phyloP scores from a whole-genome alignment of 1,140 invertebrate genomes.

The Drosophila parvula region DNA sequence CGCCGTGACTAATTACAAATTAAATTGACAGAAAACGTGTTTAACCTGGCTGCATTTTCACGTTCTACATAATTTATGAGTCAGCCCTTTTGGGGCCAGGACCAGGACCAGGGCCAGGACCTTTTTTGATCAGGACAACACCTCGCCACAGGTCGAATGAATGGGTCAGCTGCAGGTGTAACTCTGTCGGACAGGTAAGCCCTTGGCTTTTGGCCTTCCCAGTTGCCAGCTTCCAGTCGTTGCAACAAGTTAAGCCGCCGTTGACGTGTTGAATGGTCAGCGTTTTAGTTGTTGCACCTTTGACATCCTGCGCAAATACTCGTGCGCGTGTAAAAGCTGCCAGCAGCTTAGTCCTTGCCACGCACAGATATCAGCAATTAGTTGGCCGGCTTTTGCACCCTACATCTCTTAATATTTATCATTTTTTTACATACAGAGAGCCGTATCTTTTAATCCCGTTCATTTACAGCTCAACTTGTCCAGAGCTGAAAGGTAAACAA shows the following conservation, averaged over 20 bases:
- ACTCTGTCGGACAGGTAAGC: slow-evolving; percentile 15
- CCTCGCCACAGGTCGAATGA: slow-evolving; percentile 22
- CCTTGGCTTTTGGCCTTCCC: slow-evolving; percentile 4
- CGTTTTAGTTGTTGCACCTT: slow-evolving; percentile 55
- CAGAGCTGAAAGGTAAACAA: slow-evolving; percentile 15
- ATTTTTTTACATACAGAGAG: slow-evolving; percentile 21
- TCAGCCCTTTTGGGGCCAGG: slow-evolving; percentile 10
- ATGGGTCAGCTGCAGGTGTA: slow-evolving; percentile 35
- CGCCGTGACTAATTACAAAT: slow-evolving; percentile 79
- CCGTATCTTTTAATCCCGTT: slow-evolving; percentile 43
- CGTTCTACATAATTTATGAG: slow-evolving; percentile 60
- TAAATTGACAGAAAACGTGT: slow-evolving; percentile 77
- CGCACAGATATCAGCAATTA: slow-evolving; percentile 54
- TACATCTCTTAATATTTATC: slow-evolving; percentile 17
- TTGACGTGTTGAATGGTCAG: slow-evolving; percentile 64
- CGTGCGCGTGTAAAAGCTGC: slow-evolving; percentile 29
- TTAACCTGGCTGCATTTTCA: slow-evolving; percentile 60
- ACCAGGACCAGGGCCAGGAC: slow-evolving; percentile 5
- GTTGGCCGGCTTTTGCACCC: slow-evolving; percentile 28
- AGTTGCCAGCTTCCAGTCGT: background rate
- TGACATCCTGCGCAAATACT: slow-evolving; percentile 42
- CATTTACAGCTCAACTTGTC: slow-evolving; percentile 43
- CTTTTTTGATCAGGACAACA: slow-evolving; percentile 24
- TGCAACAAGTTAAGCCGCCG: slow-evolving; percentile 71
- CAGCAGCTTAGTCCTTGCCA: slow-evolving; percentile 34